Conservation (phyloP, 53 echinoderm and acorn worm genomes). For the Stichopus horrens region DNA sequence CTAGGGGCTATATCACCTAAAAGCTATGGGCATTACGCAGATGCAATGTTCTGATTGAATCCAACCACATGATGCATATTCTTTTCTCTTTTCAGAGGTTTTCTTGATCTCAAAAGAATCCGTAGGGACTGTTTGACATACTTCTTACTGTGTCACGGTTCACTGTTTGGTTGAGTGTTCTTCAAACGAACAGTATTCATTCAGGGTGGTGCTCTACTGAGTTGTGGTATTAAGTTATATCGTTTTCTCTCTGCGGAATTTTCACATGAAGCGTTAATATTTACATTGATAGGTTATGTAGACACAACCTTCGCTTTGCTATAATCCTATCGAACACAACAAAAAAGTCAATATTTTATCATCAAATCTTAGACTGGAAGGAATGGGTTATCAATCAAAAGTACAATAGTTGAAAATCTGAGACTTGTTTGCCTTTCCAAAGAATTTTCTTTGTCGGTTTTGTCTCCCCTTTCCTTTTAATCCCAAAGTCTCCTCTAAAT, state of each 20-base stretch:
- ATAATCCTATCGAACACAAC: conserved; percentile 29
- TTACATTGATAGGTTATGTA: conserved; percentile 36
- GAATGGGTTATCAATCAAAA: conserved; percentile 35
- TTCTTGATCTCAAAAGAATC: too few relatives aligned
- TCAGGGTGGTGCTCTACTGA: too few relatives aligned
- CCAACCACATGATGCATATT: too few relatives aligned
- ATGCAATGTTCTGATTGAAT: too few relatives aligned
- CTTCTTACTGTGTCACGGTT: too few relatives aligned
- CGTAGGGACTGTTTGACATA: too few relatives aligned
- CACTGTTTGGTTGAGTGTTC: too few relatives aligned
- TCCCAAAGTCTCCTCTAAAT: conserved; percentile 40
- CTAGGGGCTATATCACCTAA: too few relatives aligned
- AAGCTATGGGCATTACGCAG: too few relatives aligned
- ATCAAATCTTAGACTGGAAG: conserved; percentile 29
- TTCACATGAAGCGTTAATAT: conserved; percentile 39
- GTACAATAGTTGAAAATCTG: conserved; percentile 23
- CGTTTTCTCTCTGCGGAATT: conserved; percentile 5
- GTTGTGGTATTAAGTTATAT: too few relatives aligned
- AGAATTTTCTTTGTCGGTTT: conserved; percentile 18
- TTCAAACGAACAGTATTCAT: too few relatives aligned
- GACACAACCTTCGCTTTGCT: conserved; percentile 43
- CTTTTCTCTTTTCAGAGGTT: too few relatives aligned
- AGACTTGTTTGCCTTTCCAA: conserved; percentile 20
- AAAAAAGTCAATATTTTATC: conserved; percentile 46
- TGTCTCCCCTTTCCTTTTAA: conserved; percentile 27